Evolutionary conservation across 2,888 invertebrate species (phyloP).

Genomic region (Pharmacophagus antenor): DNA sequence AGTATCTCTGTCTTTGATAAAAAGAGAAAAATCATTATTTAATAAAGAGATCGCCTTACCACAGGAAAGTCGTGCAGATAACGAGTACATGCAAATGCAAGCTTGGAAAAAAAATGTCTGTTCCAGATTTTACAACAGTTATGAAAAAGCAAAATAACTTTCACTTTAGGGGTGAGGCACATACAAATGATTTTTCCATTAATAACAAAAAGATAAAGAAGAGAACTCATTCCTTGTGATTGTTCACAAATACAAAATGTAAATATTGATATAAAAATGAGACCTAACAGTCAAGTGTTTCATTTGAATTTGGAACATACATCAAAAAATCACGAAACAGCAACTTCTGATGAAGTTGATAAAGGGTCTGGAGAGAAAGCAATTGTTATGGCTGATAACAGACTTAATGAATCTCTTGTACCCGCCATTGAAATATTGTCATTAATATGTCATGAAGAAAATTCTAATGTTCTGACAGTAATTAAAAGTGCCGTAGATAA

Average conservation of each 20-base stretch:
- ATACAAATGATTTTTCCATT: constrained; percentile 50
- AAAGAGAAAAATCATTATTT: background rate
- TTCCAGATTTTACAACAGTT: background rate
- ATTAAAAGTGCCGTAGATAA: constrained; percentile 53
- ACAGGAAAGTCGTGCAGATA: background rate
- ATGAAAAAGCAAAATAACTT: background rate
- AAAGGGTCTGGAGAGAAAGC: background rate
- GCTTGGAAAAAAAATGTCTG: background rate
- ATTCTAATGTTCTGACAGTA: constrained; percentile 32
- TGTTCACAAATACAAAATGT: constrained; percentile 45
- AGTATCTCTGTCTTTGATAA: background rate
- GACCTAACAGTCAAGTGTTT: constrained; percentile 30
- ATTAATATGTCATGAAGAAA: background rate
- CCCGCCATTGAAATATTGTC: background rate
- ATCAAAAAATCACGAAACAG: background rate
- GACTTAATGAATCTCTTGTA: background rate
- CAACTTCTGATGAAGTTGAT: background rate
- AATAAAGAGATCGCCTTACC: background rate
- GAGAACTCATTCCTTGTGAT: constrained; percentile 52
- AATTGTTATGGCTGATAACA: background rate
- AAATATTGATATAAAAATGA: constrained; percentile 27
- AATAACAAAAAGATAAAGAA: constrained; percentile 46
- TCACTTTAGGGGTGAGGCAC: constrained; percentile 52
- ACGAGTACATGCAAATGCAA: background rate
- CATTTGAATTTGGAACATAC: constrained; percentile 49